phyloP scores from a whole-genome alignment of 2,113 vertebrate species.

The Lota lota region DNA sequence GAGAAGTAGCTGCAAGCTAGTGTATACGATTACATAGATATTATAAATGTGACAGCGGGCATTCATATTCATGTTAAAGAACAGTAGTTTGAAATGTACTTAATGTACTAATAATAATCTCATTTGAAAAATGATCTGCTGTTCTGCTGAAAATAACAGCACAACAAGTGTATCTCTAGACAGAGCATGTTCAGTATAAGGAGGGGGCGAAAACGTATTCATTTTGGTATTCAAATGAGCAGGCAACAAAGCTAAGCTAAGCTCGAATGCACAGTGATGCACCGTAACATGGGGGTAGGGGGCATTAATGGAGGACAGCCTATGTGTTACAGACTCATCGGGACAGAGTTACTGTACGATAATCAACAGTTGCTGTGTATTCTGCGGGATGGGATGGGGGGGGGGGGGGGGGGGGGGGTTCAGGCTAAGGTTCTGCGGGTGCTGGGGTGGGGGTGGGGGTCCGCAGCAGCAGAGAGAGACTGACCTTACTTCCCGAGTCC shows the following conservation, averaged over 20 bases:
- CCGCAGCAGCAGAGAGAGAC: slow-evolving; percentile 78
- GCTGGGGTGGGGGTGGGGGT: slow-evolving; percentile 37
- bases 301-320: neutral
- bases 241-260: no score
- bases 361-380: slow-evolving; percentile 7
- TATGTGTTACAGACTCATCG: no score
- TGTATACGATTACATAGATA: slow-evolving; percentile 17
- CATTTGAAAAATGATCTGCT: no score
- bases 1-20: slow-evolving; percentile 9
- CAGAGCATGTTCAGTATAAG: no score
- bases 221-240: no score
- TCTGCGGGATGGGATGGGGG: slow-evolving; percentile 19
- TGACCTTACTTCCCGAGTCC: slow-evolving; percentile 99
- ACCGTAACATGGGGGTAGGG: slow-evolving; percentile 2
- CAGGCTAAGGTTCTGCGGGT: slow-evolving; percentile 61
- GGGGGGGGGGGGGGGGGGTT: slow-evolving; percentile 51
- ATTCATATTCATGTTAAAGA: neutral
- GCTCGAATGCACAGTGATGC: no score
- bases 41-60: no score
- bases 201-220: no score
- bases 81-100: slow-evolving; percentile 20
- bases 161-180: no score
- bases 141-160: no score
- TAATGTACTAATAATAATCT: no score
- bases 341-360: no score